Percentiles rank a stretch among this genome's conserved stretches.
phyloP scores from a whole-genome alignment of 2,797 vertebrate species.

The Cryptoblepharus egeriae region DNA sequence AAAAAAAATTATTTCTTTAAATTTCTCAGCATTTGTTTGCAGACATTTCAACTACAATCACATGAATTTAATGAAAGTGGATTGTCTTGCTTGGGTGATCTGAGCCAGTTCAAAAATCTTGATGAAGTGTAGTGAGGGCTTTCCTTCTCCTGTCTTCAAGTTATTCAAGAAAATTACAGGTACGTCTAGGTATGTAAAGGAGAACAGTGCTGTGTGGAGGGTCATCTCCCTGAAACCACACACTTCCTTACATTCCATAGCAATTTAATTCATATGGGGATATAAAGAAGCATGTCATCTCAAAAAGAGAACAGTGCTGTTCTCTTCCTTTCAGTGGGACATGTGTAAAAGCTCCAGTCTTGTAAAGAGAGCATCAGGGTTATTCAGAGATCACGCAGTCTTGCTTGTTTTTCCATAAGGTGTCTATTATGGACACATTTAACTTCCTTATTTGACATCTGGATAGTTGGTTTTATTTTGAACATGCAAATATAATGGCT shows the following conservation, averaged over 20 bases:
- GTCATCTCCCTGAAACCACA: constrained; percentile 90
- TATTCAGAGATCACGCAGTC: not conserved
- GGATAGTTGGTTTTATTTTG: not conserved
- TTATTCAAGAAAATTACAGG: not conserved
- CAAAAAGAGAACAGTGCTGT: constrained; percentile 65
- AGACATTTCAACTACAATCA: not conserved
- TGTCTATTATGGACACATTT: too few species aligned
- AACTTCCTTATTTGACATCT: not conserved
- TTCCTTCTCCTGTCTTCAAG: not conserved
- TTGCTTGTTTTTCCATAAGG: too few species aligned
- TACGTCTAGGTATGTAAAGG: constrained; percentile 20
- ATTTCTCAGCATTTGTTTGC: not conserved
- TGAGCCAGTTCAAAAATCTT: not conserved
- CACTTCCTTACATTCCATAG: constrained; percentile 99
- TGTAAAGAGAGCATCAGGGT: rapidly evolving
- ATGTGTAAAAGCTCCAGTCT: not conserved
- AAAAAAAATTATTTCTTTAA: too few species aligned
- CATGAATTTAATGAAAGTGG: not conserved
- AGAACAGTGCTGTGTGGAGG: not conserved
- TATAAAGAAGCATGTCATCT: constrained; percentile 99
- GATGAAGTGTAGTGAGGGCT: not conserved
- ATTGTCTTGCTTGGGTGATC: not conserved
- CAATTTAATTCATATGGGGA: constrained; percentile 94
- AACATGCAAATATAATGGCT: not conserved
- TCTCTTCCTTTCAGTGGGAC: constrained; percentile 9